phyloP scores from a whole-genome alignment of 2,113 vertebrate genomes.

The Acrocephalus kingi region DNA sequence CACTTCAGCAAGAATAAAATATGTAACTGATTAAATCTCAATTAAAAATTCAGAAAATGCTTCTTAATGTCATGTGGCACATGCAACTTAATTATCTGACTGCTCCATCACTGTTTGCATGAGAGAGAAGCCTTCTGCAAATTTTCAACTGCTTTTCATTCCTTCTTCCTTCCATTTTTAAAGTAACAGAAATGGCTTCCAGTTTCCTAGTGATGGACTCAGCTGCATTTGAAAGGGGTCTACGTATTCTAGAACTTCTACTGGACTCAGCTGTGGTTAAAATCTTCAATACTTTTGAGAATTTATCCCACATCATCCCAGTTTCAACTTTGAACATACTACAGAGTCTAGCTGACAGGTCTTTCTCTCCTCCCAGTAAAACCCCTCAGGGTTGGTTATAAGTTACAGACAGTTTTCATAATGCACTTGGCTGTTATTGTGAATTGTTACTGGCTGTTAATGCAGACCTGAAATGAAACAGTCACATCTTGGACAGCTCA shows the following conservation, averaged over 20 bases:
- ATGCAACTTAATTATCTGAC: background rate
- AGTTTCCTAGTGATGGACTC: background rate
- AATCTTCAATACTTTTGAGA: background rate
- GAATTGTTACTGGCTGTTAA: background rate
- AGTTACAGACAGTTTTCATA: background rate
- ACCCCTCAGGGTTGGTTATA: accelerated
- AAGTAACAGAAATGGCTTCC: background rate
- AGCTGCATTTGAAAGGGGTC: background rate
- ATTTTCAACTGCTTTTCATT: background rate
- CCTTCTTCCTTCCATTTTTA: background rate
- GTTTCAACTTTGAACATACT: background rate
- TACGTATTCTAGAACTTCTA: background rate
- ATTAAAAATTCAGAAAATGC: background rate
- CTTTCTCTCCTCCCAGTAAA: background rate
- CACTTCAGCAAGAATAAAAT: background rate
- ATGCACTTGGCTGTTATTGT: background rate
- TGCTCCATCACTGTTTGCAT: background rate
- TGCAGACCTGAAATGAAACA: background rate
- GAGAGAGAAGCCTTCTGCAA: background rate
- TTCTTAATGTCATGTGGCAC: background rate
- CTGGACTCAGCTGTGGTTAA: background rate
- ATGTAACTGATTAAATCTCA: background rate
- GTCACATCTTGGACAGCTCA: background rate
- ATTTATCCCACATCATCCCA: background rate
- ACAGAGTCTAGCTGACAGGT: background rate